phyloP scores from a whole-genome alignment of 2,113 vertebrate species.

The Pygoscelis adeliae region DNA sequence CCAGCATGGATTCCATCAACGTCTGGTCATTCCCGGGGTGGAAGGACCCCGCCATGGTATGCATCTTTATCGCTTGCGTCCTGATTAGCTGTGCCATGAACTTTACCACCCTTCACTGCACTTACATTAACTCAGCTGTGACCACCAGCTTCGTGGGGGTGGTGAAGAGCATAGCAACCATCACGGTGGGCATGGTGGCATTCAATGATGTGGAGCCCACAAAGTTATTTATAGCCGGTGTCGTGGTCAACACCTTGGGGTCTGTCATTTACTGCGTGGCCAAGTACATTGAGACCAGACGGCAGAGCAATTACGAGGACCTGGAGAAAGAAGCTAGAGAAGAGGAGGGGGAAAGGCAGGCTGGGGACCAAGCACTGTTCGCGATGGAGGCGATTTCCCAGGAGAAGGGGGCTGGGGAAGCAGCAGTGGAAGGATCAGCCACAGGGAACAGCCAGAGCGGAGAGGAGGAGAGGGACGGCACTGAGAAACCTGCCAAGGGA shows the following conservation, averaged over 20 bases:
- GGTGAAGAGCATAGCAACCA: conserved; percentile 97
- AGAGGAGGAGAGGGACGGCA: neutral
- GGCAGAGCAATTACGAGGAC: conserved; percentile 88
- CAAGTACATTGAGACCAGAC: conserved; percentile 90
- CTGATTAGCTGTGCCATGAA: conserved; percentile 98
- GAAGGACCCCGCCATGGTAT: conserved; percentile 86
- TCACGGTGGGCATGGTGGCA: conserved; percentile 96
- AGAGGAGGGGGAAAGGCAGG: conserved; percentile 53
- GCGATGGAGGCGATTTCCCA: conserved; percentile 67
- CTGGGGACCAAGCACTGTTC: conserved; percentile 65
- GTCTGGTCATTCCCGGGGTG: conserved; percentile 94
- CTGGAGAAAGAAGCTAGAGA: conserved; percentile 84
- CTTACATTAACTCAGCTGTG: conserved; percentile 97
- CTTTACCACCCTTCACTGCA: conserved; percentile 98
- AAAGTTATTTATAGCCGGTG: conserved; percentile 89
- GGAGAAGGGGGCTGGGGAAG: conserved; percentile 34
- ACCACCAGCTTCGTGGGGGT: conserved; percentile 99
- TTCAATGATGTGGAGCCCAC: conserved; percentile 93
- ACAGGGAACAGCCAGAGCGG: neutral
- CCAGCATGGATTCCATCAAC: conserved; percentile 89
- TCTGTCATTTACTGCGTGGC: conserved; percentile 93
- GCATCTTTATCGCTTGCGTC: conserved; percentile 86
- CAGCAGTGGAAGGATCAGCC: conserved; percentile 15
- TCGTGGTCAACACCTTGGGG: conserved; percentile 94
- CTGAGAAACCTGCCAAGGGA: neutral